Evolutionary conservation across 2,113 vertebrate genomes (phyloP), one percentile per base, ranked within the genome.

Genomic region (Athene cunicularia): DNA sequence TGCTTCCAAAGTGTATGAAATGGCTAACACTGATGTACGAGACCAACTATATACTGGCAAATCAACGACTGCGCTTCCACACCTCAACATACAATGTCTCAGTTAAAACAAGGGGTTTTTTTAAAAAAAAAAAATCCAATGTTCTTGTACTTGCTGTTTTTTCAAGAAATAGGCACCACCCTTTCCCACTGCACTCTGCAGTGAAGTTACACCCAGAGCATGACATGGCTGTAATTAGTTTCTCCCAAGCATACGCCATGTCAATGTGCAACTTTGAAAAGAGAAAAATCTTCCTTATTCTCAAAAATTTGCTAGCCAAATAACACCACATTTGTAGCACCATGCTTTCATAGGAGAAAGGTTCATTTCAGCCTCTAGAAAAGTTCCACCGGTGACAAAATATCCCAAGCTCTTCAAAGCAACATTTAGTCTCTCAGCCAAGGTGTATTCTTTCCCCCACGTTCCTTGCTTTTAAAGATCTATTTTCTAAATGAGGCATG

Each of bases 401-500:
- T 27, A 45, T 91, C 62, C 53, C 62, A 63, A 23, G 24, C 49
- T 93, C 87, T 94, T 93, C 81, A 85, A 91, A 94, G 73, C n/a
- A 64, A 63, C 30, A 7, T 88, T 89, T 64, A 28, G 27, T 49
- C 49, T 53, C 60, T 53, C 50, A 53, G 62, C 26, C 49, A 89
- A 92, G 80, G 79, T 87, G 26, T 89, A 64, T 64, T 60, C 35
- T 81, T 64, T 37, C 49, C 60, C 23, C 66, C 43, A 28, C 0
- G 3, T 76, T 93, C 59, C n/a, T 63, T 90, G 82, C 58, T 74
- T 74, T 74, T 67, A 80, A 88, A 95, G 75, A 75, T 83, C 68
- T 50, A 39, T 95, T 96, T 95, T 72, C 97, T 93, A 93, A 95
- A 94, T 86, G 93, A 96, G 80, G 88, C 83, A 89, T 89, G 89